Conservation (phyloP, 2,888 invertebrate genomes). For the Cenopis cana region DNA sequence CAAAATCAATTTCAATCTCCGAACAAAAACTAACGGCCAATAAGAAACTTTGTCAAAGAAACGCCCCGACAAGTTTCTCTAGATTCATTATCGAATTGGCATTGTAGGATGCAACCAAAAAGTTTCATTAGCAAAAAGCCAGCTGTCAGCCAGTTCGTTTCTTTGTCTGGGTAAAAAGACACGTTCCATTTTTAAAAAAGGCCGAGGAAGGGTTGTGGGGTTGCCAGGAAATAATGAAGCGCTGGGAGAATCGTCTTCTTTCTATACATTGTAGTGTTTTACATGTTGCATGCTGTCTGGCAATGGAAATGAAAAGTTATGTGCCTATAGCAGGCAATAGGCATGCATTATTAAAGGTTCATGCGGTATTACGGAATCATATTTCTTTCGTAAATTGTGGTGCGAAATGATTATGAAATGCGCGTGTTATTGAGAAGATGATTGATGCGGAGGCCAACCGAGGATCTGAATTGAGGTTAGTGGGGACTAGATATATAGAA, state of each 20-base stretch:
- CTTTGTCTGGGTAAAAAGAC: constrained; percentile 68
- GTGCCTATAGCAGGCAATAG: no score
- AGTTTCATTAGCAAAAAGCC: constrained; percentile 73
- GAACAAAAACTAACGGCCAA: constrained; percentile 35
- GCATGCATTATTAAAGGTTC: constrained; percentile 30
- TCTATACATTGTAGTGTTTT: constrained; percentile 26
- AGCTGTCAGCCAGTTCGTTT: constrained; percentile 55
- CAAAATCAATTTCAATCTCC: constrained; percentile 37
- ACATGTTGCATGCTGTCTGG: constrained; percentile 38
- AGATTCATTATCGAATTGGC: constrained; percentile 61
- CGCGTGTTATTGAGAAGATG: not conserved
- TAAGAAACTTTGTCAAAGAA: constrained; percentile 34
- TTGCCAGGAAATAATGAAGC: constrained; percentile 70
- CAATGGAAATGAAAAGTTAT: constrained; percentile 35
- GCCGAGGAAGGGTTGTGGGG: constrained; percentile 64
- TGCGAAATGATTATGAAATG: constrained; percentile 4
- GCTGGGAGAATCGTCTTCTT: constrained; percentile 41
- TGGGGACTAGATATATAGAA: not conserved
- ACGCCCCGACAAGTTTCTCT: constrained; percentile 39
- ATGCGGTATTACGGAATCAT: constrained; percentile 16
- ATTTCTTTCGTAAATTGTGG: constrained; percentile 13
- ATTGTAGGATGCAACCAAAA: constrained; percentile 61
- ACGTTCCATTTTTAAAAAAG: constrained; percentile 71
- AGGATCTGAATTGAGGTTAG: constrained; percentile 4
- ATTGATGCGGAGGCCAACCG: not conserved